Evolutionary conservation across 2,888 invertebrate genomes (phyloP).

Genomic region (Caenorhabditis japonica): DNA sequence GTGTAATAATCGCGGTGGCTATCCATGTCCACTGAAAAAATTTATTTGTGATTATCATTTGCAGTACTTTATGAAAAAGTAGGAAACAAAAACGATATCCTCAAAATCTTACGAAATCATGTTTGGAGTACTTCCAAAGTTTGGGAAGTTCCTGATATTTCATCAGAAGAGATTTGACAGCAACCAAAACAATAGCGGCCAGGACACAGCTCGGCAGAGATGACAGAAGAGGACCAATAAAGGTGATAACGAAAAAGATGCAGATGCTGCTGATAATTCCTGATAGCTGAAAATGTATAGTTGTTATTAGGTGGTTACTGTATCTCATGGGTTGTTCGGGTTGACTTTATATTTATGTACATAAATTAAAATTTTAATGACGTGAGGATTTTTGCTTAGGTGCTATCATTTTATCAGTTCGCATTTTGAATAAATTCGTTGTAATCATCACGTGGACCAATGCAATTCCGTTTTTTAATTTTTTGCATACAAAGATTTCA

Average conservation of each 20-base stretch:
- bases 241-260: conserved; percentile 86
- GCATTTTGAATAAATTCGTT: too few relatives aligned
- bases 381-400: too few relatives aligned
- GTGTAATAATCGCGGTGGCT: conserved; percentile 84
- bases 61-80: background rate
- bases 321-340: too few relatives aligned
- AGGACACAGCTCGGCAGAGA: conserved; percentile 83
- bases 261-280: conserved; percentile 86
- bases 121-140: conserved; percentile 85
- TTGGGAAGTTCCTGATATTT: conserved; percentile 84
- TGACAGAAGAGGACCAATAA: conserved; percentile 90
- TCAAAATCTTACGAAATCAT: conserved; percentile 82
- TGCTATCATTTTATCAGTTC: too few relatives aligned
- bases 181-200: conserved; percentile 78
- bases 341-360: too few relatives aligned
- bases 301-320: too few relatives aligned
- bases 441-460: too few relatives aligned
- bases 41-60: background rate
- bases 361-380: too few relatives aligned
- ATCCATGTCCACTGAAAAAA: conserved; percentile 83
- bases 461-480: too few relatives aligned
- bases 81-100: too few relatives aligned
- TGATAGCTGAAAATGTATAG: conserved; percentile 81
- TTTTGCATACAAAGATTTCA: too few relatives aligned
- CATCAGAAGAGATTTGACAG: conserved; percentile 79